Base-by-base conservation (phyloP, 2,113 vertebrate species). In the Oncorhynchus masou region DNA sequence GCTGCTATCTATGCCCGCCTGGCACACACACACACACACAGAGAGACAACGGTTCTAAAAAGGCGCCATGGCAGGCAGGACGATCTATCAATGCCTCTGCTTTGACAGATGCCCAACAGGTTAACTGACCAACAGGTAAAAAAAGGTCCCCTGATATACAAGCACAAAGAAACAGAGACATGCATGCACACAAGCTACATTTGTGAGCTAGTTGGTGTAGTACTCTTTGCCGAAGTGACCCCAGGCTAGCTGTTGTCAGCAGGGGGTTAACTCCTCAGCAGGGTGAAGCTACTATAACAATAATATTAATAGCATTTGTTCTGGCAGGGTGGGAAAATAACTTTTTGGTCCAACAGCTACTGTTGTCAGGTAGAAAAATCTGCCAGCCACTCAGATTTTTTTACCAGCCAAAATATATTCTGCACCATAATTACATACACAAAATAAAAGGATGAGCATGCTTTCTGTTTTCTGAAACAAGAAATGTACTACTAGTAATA, bases 291-390 rank as follows among this genome's bases (percentile, higher is more conserved):
- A 74, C 75, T 85, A 82, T 85, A 85, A 91, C 75, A 84, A 81
- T 84, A 89, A 91, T 88, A 90, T 92, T 88, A 92, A 86, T 88
- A 88, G 83, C 79, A 74, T 85, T 81, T 87, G 85, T 86, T 78
- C 86, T 86, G 71, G 72, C 9, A 45, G 39, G 39, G 8, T 45
- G 9, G 9, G 39, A 45, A 45, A 45, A 2, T 45, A 11, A 45
- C 39, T 3, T 45, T 45, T 45, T 45, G 39, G 39, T 45, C 39
- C 9, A 45, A 9, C 9, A 45, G 39, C 39, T 11, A 45, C 39
- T 45, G 39, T 39, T 39, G 39, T 45, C 39, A 45, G 9, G 39
- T 45, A 45, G 39, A 45, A 11, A 45, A 11, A 45, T 9, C 9
- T 45, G 39, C 39, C 8, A 3, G 9, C 39, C 39, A 11, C 8